phyloP scores from a whole-genome alignment of 2,797 vertebrate species.

The Enteromius argenteus region DNA sequence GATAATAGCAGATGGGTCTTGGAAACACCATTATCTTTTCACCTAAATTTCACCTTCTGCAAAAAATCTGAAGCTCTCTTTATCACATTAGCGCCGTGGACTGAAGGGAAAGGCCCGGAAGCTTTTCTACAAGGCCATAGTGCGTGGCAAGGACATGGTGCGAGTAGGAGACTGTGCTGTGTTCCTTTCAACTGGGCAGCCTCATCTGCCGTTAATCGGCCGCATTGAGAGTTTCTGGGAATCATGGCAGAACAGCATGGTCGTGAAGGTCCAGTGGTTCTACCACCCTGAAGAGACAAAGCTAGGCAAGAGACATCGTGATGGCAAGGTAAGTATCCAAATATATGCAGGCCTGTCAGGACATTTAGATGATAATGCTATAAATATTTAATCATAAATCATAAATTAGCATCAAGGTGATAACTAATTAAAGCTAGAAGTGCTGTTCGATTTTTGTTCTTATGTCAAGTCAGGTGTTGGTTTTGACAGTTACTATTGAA shows the following conservation, averaged over 20 bases:
- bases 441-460: background rate
- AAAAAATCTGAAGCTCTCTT: slow-evolving; percentile 7
- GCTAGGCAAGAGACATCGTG: slow-evolving; percentile 90
- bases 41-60: background rate
- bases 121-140: slow-evolving; percentile 97
- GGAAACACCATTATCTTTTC: background rate
- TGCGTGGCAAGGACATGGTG: slow-evolving; percentile 92
- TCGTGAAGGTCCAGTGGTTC: slow-evolving; percentile 98
- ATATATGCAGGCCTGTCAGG: background rate
- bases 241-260: slow-evolving; percentile 97
- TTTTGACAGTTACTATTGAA: background rate
- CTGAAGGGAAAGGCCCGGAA: slow-evolving; percentile 96
- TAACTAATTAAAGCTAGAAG: background rate
- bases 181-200: slow-evolving; percentile 93
- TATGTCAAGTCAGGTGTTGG: background rate
- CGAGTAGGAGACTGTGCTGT: slow-evolving; percentile 94
- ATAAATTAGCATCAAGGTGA: background rate
- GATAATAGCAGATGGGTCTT: background rate
- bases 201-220: slow-evolving; percentile 94
- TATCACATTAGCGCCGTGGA: slow-evolving; percentile 85
- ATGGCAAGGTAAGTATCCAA: slow-evolving; percentile 79
- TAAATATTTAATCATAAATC: background rate
- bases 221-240: slow-evolving; percentile 99
- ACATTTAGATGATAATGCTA: background rate
- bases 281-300: slow-evolving; percentile 98